Evolutionary conservation across 2,888 invertebrate species (phyloP).

Genomic region (Chalcosyrphus nemorum): DNA sequence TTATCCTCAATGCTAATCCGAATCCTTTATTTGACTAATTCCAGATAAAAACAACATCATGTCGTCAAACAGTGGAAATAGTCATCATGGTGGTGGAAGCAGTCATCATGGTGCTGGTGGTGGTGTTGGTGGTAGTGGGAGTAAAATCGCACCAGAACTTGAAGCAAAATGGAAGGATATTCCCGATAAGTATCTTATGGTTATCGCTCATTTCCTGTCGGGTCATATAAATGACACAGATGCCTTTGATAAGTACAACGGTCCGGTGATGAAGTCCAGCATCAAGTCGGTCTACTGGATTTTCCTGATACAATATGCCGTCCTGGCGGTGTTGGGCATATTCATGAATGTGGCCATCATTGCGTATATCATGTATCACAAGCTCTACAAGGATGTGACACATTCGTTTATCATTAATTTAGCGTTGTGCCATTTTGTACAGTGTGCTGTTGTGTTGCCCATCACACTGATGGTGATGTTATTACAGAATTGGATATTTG

Average conservation of each 20-base stretch:
- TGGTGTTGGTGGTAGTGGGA: not conserved
- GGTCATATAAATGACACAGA: constrained; percentile 79
- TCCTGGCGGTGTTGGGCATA: constrained; percentile 84
- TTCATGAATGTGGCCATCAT: constrained; percentile 85
- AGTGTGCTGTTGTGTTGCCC: constrained; percentile 87
- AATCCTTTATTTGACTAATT: not conserved
- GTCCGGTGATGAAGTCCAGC: constrained; percentile 85
- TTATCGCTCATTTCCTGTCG: constrained; percentile 78
- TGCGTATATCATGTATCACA: constrained; percentile 83
- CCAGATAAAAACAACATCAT: constrained; percentile 29
- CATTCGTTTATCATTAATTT: constrained; percentile 87
- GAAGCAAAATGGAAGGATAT: constrained; percentile 77
- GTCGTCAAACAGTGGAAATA: constrained; percentile 26
- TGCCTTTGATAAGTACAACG: constrained; percentile 82
- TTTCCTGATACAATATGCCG: constrained; percentile 85
- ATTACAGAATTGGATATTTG: constrained; percentile 88
- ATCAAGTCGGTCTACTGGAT: constrained; percentile 84
- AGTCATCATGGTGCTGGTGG: not conserved
- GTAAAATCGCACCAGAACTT: constrained; percentile 68
- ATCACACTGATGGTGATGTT: constrained; percentile 87
- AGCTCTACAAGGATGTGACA: constrained; percentile 85
- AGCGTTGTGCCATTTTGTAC: constrained; percentile 86
- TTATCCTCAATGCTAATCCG: not conserved
- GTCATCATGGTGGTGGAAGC: constrained; percentile 34
- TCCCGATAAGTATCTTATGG: constrained; percentile 79